phyloP scores from a whole-genome alignment of 1,140 invertebrate species.

The Amphibalanus amphitrite region DNA sequence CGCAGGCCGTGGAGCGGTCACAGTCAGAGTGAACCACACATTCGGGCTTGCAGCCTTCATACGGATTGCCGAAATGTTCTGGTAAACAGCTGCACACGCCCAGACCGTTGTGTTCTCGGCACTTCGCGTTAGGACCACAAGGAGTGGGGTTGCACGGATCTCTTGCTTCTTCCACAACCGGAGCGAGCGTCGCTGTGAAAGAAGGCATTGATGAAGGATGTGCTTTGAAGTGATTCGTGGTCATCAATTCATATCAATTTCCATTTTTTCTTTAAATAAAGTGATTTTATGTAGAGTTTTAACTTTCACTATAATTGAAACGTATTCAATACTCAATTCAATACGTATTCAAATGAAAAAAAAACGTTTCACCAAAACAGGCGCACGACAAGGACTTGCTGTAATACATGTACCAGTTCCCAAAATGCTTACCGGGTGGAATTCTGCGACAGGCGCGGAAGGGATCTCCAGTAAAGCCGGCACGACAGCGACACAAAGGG shows the following conservation, averaged over 20 bases:
- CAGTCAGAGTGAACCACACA: too few relatives aligned
- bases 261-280: too few relatives aligned
- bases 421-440: not conserved
- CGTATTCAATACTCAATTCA: not conserved
- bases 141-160: not conserved
- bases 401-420: not conserved
- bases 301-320: not conserved
- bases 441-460: not conserved
- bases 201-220: too few relatives aligned
- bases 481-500: constrained; percentile 3
- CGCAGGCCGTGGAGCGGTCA: too few relatives aligned
- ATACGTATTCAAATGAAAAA: too few relatives aligned
- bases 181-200: constrained; percentile 18
- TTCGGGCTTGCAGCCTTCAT: too few relatives aligned
- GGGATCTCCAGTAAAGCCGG: constrained; percentile 8
- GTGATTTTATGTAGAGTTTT: constrained; percentile 6
- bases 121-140: constrained; percentile 12
- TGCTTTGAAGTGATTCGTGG: too few relatives aligned
- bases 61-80: constrained; percentile 53
- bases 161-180: constrained; percentile 6
- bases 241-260: too few relatives aligned
- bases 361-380: not conserved
- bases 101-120: constrained; percentile 33
- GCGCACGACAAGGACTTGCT: not conserved
- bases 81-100: constrained; percentile 41